Conservation (phyloP, 2,888 invertebrate species). For the Girardia tigrina region DNA sequence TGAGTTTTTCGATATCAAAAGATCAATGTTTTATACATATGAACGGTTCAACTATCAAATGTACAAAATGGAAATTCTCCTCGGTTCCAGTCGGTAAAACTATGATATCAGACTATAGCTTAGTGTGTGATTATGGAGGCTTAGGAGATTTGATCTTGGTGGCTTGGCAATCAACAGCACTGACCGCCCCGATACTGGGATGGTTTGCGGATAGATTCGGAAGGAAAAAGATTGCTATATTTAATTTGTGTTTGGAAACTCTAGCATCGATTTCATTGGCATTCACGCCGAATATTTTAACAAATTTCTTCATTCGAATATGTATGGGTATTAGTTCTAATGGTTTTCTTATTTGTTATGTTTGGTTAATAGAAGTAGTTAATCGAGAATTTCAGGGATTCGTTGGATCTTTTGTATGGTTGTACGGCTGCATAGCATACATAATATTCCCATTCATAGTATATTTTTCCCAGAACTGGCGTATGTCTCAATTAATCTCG, state of each 20-base stretch:
- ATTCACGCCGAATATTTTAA: neutral
- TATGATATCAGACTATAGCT: too few relatives aligned
- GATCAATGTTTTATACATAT: too few relatives aligned
- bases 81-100: too few relatives aligned
- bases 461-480: neutral
- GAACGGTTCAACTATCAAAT: too few relatives aligned
- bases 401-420: neutral
- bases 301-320: neutral
- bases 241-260: slow-evolving; percentile 11
- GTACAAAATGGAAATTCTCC: too few relatives aligned
- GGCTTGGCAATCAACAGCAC: too few relatives aligned
- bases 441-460: neutral
- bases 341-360: neutral
- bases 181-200: too few relatives aligned
- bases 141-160: too few relatives aligned
- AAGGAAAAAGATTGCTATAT: neutral
- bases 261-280: neutral
- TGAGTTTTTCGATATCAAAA: too few relatives aligned
- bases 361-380: neutral
- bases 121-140: too few relatives aligned
- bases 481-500: neutral
- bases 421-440: neutral
- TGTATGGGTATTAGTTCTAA: neutral
- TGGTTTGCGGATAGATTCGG: slow-evolving; percentile 6
- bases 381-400: neutral